Percentiles rank a stretch among this genome's conserved stretches.
These are phyloP conservation scores for Ctenicera cuprea DNA, from an alignment of 2,888 invertebrate species.

Conservation along the genomic window DNA sequence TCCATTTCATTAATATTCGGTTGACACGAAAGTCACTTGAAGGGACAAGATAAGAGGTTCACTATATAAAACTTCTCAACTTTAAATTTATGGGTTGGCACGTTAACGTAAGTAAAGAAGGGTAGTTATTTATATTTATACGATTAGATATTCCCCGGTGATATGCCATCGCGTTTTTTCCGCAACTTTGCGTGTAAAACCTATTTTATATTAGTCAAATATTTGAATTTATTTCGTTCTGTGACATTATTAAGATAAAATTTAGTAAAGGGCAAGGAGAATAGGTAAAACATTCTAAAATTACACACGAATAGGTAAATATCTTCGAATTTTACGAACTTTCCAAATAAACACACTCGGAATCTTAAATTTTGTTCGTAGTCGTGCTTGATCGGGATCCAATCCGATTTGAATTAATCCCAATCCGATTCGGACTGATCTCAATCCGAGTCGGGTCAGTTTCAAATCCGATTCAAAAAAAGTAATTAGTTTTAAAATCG, in stretches of 20 bases:
- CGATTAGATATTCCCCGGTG: constrained; percentile 7
- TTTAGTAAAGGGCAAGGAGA: background rate
- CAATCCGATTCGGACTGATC: no score
- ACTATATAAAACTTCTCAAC: background rate
- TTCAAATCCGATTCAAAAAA: no score
- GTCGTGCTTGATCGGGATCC: no score
- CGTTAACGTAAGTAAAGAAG: constrained; percentile 16
- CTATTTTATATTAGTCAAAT: background rate
- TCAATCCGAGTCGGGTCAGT: no score
- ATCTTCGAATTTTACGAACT: no score
- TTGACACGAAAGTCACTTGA: background rate
- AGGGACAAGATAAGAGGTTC: constrained; percentile 2
- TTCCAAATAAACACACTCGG: no score
- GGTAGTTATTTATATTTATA: constrained; percentile 32
- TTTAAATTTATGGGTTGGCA: constrained; percentile 7
- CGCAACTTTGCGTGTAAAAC: constrained; percentile 1
- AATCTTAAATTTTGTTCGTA: no score
- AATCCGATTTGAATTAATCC: background rate
- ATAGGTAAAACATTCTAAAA: background rate
- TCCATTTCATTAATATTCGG: constrained; percentile 9
- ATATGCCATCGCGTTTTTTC: constrained; percentile 15
- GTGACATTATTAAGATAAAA: background rate
- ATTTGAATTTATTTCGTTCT: constrained; percentile 3
- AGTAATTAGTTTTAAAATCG: no score
- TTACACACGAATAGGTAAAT: no score